Evolutionary conservation across 2,113 vertebrate genomes (phyloP).

Genomic region (Hucho hucho): DNA sequence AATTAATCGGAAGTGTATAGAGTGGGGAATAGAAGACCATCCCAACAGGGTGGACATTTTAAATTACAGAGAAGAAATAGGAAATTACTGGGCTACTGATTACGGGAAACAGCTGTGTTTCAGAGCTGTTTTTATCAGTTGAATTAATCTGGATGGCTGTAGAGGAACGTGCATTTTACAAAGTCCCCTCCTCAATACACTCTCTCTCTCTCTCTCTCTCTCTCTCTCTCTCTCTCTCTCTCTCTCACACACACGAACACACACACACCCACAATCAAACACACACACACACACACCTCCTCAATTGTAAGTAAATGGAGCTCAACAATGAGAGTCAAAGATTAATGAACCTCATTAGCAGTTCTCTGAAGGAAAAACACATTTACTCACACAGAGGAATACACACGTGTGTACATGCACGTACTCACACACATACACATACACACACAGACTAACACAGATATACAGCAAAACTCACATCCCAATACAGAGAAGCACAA

Average conservation of each 20-base stretch:
- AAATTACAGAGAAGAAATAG: conserved; percentile 1
- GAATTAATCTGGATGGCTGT: neutral
- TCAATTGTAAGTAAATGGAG: neutral
- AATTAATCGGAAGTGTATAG: neutral
- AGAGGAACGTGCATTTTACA: neutral
- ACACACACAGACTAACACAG: neutral
- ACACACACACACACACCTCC: neutral
- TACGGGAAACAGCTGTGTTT: neutral
- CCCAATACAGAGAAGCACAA: conserved; percentile 9
- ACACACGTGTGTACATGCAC: conserved; percentile 2
- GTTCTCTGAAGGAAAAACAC: neutral
- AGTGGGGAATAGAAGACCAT: neutral
- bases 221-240: no score
- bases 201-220: no score
- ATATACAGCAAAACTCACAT: neutral
- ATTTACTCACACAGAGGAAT: neutral
- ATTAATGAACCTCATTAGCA: neutral
- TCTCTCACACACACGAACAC: no score
- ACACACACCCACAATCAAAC: no score
- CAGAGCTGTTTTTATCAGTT: neutral
- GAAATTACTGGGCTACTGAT: neutral
- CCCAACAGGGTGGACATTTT: neutral
- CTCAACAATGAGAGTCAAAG: neutral
- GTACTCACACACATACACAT: conserved; percentile 22
- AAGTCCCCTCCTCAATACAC: neutral